Percentiles rank a stretch among this genome's conserved stretches.
phyloP scores from a whole-genome alignment of 2,797 vertebrate genomes.

The Megaceryle alcyon region DNA sequence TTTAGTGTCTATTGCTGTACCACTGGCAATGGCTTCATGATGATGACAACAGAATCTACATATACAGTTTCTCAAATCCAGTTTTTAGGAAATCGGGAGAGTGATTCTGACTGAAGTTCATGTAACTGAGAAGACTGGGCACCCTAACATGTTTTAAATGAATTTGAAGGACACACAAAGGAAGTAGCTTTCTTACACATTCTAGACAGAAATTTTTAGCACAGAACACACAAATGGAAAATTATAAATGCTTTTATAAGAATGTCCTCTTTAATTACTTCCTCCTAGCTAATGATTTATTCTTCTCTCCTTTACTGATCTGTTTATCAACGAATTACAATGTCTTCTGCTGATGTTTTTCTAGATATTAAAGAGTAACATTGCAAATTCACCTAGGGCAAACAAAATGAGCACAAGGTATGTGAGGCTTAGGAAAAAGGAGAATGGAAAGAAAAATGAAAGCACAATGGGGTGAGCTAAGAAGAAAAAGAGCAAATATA shows the following conservation, averaged over 20 bases:
- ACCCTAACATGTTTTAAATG: neutral
- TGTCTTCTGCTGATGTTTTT: neutral
- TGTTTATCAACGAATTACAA: constrained; percentile 20
- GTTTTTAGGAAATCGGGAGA: neutral
- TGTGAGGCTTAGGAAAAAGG: neutral
- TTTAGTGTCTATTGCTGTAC: neutral
- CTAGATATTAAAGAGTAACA: neutral
- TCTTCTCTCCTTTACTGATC: neutral
- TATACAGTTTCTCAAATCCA: neutral
- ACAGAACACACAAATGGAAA: neutral
- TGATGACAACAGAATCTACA: neutral
- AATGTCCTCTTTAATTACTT: neutral
- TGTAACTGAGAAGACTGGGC: neutral
- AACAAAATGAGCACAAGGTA: neutral
- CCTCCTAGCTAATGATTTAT: neutral
- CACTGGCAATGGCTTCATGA: neutral
- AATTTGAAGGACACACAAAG: neutral
- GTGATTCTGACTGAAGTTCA: neutral
- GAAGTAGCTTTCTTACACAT: neutral
- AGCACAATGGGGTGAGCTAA: neutral
- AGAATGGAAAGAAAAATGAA: neutral
- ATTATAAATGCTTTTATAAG: neutral
- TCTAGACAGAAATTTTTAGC: neutral
- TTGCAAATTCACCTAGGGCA: neutral
- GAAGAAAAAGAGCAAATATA: neutral